Conservation (phyloP, 2,888 invertebrate genomes). For the Sympetrum striolatum region DNA sequence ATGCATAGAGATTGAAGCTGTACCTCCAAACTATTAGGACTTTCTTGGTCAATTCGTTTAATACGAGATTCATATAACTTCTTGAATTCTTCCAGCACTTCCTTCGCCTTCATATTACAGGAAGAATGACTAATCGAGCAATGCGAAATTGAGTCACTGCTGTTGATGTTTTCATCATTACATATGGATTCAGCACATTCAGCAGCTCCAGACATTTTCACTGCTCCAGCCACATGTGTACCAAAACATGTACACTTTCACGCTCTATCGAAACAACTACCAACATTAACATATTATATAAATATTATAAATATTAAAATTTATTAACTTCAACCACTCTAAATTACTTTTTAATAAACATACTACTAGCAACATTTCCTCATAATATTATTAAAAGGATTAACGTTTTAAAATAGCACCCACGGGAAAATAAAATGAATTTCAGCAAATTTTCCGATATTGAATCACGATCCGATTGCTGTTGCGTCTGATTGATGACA, state of each 20-base stretch:
- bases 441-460: too few species aligned
- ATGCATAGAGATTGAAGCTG: neutral
- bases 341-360: too few species aligned
- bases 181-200: neutral
- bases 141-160: neutral
- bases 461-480: too few species aligned
- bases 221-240: neutral
- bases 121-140: neutral
- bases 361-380: too few species aligned
- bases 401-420: too few species aligned
- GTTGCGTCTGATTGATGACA: too few species aligned
- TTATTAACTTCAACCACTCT: too few species aligned
- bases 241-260: neutral
- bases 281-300: neutral
- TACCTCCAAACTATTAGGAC: constrained; percentile 54
- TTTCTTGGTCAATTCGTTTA: constrained; percentile 63
- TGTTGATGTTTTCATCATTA: neutral
- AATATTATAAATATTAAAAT: neutral
- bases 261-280: neutral
- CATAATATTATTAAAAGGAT: too few species aligned
- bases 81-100: constrained; percentile 68
- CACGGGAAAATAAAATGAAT: too few species aligned
- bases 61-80: constrained; percentile 69
- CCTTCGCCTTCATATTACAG: constrained; percentile 46
- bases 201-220: neutral